phyloP scores from a whole-genome alignment of 2,797 vertebrate genomes.

The Vireo griseus region DNA sequence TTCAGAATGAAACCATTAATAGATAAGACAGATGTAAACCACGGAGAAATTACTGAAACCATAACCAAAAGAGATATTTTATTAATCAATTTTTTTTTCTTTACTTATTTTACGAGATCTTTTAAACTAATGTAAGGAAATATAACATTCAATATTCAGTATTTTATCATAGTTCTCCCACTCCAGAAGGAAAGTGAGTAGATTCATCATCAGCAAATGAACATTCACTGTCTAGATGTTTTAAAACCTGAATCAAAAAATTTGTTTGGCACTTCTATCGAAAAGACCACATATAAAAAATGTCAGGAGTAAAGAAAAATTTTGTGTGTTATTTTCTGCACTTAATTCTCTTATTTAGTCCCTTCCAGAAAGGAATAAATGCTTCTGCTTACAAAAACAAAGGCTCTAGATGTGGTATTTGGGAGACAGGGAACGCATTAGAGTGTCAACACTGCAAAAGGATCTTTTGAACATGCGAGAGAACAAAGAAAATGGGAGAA shows the following conservation, averaged over 20 bases:
- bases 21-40: constrained; percentile 40
- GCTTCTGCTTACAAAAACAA: neutral
- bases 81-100: neutral
- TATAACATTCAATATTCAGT: neutral
- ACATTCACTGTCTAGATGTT: too few species aligned
- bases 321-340: neutral
- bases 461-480: neutral
- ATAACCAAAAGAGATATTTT: neutral
- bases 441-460: fast-evolving
- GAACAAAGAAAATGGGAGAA: neutral
- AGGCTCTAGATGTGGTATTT: neutral
- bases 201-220: neutral
- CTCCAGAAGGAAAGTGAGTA: neutral
- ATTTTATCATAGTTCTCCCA: neutral
- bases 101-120: neutral
- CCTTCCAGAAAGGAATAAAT: neutral
- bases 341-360: neutral
- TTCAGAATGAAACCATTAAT: constrained; percentile 26
- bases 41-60: neutral
- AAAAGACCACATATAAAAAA: neutral
- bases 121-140: neutral
- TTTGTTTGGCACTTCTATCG: neutral
- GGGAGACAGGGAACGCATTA: neutral
- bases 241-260: neutral
- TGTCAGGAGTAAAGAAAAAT: neutral